Evolutionary conservation across 1,140 invertebrate genomes (phyloP).

Genomic region (Ips nitidus): DNA sequence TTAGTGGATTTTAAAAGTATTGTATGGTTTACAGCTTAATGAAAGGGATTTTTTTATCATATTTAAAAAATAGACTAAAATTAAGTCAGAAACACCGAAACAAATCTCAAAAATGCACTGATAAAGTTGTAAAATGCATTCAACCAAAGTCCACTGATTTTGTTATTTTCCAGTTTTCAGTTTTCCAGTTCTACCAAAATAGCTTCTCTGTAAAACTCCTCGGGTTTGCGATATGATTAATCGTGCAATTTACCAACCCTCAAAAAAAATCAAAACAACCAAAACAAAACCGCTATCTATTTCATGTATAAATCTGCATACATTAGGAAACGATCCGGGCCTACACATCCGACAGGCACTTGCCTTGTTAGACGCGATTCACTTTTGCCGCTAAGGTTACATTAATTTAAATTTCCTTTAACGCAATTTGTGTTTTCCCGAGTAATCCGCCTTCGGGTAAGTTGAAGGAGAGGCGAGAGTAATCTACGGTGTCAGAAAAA

Average conservation of each 20-base stretch:
- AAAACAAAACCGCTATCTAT: constrained; percentile 3
- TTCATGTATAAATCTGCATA: constrained; percentile 18
- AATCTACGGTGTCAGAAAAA: constrained; percentile 26
- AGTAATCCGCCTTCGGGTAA: constrained; percentile 8
- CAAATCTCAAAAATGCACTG: no score
- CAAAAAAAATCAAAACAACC: not conserved
- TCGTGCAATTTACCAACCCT: not conserved
- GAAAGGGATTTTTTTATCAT: no score
- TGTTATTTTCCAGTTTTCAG: no score
- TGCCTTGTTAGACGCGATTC: constrained; percentile 15
- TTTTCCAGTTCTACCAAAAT: no score
- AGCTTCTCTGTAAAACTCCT: no score
- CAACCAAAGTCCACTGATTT: no score
- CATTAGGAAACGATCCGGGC: constrained; percentile 7
- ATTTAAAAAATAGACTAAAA: no score
- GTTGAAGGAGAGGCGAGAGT: constrained; percentile 1
- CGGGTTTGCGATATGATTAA: no score
- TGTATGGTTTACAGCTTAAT: no score
- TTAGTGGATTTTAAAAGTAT: no score
- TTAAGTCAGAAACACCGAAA: no score
- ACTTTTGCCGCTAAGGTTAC: constrained; percentile 17
- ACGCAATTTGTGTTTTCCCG: constrained; percentile 19
- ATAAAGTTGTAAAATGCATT: no score
- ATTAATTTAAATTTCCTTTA: constrained; percentile 31
- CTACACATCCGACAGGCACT: constrained; percentile 13